phyloP scores from a whole-genome alignment of 2,797 vertebrate species.

The Masticophis lateralis region DNA sequence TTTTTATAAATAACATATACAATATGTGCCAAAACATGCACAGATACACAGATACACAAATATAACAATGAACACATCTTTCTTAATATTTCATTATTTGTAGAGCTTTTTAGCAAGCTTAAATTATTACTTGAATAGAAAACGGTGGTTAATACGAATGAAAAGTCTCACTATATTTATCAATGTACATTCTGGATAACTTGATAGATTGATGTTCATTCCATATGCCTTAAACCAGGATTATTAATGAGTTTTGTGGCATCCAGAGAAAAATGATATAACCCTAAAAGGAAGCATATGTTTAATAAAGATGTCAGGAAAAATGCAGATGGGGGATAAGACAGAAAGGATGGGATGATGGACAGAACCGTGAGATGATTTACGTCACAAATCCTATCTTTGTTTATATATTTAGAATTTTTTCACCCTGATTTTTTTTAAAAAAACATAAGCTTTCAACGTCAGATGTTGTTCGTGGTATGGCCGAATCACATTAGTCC shows the following conservation, averaged over 20 bases:
- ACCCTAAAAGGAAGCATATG: not conserved
- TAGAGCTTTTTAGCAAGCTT: not conserved
- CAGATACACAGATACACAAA: too few relatives aligned
- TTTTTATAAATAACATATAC: not conserved
- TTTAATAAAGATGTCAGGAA: not conserved
- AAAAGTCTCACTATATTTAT: not conserved
- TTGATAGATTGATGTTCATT: not conserved
- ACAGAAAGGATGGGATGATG: not conserved
- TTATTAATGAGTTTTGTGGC: not conserved
- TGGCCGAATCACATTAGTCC: not conserved
- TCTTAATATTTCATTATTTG: not conserved
- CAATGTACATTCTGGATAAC: not conserved
- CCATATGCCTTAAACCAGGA: not conserved
- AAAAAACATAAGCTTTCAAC: too few relatives aligned
- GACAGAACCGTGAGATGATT: not conserved
- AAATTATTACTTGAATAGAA: not conserved
- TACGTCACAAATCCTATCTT: not conserved
- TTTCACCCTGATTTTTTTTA: not conserved
- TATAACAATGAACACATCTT: not conserved
- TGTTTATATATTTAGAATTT: not conserved
- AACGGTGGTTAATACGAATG: not conserved
- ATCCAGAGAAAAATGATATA: not conserved
- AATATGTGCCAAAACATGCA: not conserved
- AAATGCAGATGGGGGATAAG: not conserved
- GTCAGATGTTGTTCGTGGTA: not conserved